Conservation (phyloP, 2,888 invertebrate species). For the Ichneumon xanthorius region DNA sequence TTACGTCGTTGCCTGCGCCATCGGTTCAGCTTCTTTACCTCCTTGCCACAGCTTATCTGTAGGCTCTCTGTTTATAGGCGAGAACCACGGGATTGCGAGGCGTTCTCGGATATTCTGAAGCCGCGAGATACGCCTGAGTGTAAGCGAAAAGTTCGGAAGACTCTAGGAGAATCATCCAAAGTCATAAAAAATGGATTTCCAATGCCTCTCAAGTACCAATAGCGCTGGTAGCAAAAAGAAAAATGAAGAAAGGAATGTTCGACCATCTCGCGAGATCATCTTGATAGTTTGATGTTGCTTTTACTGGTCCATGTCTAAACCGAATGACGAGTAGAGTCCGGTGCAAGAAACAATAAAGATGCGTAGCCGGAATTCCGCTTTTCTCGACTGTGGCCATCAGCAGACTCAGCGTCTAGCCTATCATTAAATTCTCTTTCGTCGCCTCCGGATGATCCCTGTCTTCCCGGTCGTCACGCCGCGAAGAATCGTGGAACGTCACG, state of each 20-base stretch:
- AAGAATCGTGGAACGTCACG: slow-evolving; percentile 44
- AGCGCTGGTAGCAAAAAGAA: background rate
- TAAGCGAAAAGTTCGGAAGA: slow-evolving; percentile 6
- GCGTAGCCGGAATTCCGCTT: slow-evolving; percentile 11
- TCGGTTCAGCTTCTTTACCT: slow-evolving; percentile 24
- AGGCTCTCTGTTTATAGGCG: slow-evolving; percentile 13
- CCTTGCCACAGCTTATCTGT: slow-evolving; percentile 2
- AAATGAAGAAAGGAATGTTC: background rate
- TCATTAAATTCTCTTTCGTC: slow-evolving; percentile 47
- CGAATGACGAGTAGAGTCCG: background rate
- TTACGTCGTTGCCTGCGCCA: slow-evolving; percentile 55
- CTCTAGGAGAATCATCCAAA: background rate
- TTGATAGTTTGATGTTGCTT: background rate
- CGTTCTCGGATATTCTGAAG: slow-evolving; percentile 1
- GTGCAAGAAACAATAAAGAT: background rate
- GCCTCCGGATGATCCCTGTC: slow-evolving; percentile 38
- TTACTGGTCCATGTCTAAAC: background rate
- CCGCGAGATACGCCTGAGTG: background rate
- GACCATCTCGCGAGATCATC: background rate
- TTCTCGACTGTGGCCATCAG: slow-evolving; percentile 17
- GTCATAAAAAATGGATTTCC: slow-evolving; percentile 1
- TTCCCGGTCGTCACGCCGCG: slow-evolving; percentile 30
- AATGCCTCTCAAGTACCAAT: background rate
- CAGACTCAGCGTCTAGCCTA: slow-evolving; percentile 6
- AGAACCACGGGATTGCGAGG: slow-evolving; percentile 27